Conservation (phyloP, 2,113 vertebrate species). For the Glaucomys volans region DNA sequence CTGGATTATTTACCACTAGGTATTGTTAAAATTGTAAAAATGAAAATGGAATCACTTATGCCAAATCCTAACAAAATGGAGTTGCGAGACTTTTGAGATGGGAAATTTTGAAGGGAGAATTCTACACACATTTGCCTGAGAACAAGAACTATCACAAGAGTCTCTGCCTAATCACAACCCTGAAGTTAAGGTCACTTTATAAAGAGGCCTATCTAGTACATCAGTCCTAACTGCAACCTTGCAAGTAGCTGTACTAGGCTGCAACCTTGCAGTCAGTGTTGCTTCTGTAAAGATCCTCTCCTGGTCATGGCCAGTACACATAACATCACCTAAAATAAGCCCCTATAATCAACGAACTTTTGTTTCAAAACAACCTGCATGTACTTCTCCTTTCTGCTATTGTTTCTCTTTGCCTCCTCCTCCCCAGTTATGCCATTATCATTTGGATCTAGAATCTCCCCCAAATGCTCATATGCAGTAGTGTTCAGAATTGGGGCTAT, state of each 20-base stretch:
- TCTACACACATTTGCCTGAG: background rate
- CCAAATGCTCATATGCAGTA: background rate
- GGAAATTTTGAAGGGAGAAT: background rate
- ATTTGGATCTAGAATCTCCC: background rate
- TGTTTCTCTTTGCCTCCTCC: background rate
- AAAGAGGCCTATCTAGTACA: background rate
- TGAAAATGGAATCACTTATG: background rate
- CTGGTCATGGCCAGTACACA: background rate
- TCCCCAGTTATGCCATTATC: background rate
- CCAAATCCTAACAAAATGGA: background rate
- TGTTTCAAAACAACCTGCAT: background rate
- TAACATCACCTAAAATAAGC: background rate
- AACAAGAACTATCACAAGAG: background rate
- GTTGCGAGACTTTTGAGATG: background rate
- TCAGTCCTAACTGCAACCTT: background rate
- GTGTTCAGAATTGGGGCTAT: too few species aligned
- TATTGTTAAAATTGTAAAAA: background rate
- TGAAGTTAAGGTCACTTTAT: background rate
- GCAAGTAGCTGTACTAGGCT: background rate
- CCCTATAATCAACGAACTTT: background rate
- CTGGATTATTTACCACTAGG: background rate
- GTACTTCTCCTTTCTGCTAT: background rate
- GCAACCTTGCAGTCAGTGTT: background rate
- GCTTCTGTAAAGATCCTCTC: background rate
- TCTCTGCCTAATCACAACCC: background rate